phyloP scores from a whole-genome alignment of 2,113 vertebrate species.

The Condylura cristata region DNA sequence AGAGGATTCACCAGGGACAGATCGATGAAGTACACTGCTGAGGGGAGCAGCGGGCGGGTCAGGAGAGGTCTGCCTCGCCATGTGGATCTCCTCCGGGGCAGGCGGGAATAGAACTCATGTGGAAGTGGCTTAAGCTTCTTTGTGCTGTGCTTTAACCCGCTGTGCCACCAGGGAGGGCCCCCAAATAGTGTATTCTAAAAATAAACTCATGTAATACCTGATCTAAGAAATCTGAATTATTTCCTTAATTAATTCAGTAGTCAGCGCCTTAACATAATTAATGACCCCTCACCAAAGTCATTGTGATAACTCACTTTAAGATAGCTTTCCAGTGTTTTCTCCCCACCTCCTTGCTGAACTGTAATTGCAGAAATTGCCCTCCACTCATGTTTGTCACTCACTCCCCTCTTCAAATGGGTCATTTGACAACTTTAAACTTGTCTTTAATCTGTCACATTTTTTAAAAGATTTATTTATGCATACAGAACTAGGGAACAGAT shows the following conservation, averaged over 20 bases:
- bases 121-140: no score
- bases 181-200: constrained; percentile 7
- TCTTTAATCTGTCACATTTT: constrained; percentile 20
- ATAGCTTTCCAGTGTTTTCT: constrained; percentile 25
- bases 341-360: neutral
- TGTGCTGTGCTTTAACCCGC: no score
- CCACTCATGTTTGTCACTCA: constrained; percentile 3
- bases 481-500: no score
- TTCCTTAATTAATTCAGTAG: constrained; percentile 38
- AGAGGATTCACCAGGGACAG: no score
- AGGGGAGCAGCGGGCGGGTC: no score
- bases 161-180: no score
- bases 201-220: constrained; percentile 43
- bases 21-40: no score
- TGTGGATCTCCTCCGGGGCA: no score
- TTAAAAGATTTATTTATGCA: no score
- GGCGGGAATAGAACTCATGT: no score
- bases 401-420: neutral
- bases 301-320: constrained; percentile 42
- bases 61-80: no score
- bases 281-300: constrained; percentile 62
- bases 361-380: constrained; percentile 9
- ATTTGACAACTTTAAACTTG: neutral
- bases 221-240: constrained; percentile 64
- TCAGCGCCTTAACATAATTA: constrained; percentile 58